These are phyloP conservation scores for Stegodyphus mimosarum DNA, from an alignment of 1,140 invertebrate genomes.

Conservation along the genomic window DNA sequence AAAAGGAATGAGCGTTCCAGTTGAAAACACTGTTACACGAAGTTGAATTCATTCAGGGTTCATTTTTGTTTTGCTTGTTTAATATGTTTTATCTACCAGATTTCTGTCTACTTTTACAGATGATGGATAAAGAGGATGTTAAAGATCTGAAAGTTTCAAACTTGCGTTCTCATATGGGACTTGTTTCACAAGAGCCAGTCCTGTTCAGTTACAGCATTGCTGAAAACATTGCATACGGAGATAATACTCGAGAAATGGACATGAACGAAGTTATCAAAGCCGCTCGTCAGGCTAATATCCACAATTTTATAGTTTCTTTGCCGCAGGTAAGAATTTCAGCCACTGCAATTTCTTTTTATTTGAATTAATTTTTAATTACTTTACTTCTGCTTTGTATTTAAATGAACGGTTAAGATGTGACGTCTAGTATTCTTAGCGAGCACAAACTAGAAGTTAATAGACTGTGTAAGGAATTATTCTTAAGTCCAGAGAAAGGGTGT, in stretches of 20 bases:
- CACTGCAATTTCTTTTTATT: background rate
- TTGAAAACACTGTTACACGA: too few species aligned
- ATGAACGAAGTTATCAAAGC: constrained; percentile 71
- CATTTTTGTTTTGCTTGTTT: too few species aligned
- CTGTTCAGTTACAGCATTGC: constrained; percentile 71
- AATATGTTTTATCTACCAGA: too few species aligned
- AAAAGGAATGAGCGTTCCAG: too few species aligned
- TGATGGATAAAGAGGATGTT: constrained; percentile 67
- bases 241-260: constrained; percentile 63
- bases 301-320: constrained; percentile 76
- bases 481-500: too few species aligned
- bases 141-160: constrained; percentile 75
- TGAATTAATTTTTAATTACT: background rate
- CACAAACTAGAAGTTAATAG: too few species aligned
- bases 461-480: too few species aligned
- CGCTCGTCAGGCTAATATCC: constrained; percentile 79
- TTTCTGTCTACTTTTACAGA: background rate
- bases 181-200: constrained; percentile 76
- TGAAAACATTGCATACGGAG: constrained; percentile 71
- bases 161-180: constrained; percentile 68
- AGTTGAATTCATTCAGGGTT: too few species aligned
- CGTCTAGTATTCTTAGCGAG: background rate
- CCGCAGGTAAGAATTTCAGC: constrained; percentile 72
- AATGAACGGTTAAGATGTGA: constrained; percentile 65
- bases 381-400: background rate